Percentiles rank a stretch among this genome's conserved stretches.
Evolutionary conservation across 2,113 vertebrate species (phyloP).

Genomic region (Prinia subflava): DNA sequence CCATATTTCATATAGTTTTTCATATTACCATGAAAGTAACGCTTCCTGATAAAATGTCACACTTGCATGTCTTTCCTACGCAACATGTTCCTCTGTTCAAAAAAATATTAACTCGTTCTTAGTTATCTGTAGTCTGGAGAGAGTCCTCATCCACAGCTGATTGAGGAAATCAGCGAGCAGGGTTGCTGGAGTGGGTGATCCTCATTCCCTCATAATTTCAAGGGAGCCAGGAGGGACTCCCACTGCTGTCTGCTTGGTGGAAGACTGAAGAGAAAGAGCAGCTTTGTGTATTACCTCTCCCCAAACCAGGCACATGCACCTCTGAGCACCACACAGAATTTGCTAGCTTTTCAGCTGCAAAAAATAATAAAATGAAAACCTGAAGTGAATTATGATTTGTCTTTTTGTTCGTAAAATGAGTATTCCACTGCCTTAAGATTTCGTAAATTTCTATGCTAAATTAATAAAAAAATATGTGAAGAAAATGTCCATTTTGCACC

Average conservation of each 20-base stretch:
- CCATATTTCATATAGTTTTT: background rate
- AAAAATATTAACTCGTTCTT: background rate
- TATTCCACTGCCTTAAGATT: background rate
- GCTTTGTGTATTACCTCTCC: background rate
- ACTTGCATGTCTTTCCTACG: background rate
- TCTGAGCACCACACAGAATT: background rate
- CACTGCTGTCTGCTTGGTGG: background rate
- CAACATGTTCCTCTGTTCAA: background rate
- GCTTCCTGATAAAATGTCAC: background rate
- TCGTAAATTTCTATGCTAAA: conserved; percentile 26
- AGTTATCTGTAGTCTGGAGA: background rate
- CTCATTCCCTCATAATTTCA: background rate
- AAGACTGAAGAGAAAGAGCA: background rate
- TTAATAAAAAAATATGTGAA: conserved; percentile 21
- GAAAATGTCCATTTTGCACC: conserved; percentile 43
- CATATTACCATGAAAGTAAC: background rate
- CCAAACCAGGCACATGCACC: background rate
- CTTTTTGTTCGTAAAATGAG: background rate
- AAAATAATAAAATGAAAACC: background rate
- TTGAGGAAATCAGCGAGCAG: background rate
- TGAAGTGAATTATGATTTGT: background rate
- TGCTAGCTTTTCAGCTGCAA: background rate
- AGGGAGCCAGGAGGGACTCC: background rate
- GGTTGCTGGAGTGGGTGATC: background rate
- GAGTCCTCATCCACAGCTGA: background rate